Percentiles rank a stretch among this genome's conserved stretches.
These are phyloP conservation scores for Craterocephalus amniculus DNA, from an alignment of 2,797 vertebrate genomes.

Conservation along the genomic window DNA sequence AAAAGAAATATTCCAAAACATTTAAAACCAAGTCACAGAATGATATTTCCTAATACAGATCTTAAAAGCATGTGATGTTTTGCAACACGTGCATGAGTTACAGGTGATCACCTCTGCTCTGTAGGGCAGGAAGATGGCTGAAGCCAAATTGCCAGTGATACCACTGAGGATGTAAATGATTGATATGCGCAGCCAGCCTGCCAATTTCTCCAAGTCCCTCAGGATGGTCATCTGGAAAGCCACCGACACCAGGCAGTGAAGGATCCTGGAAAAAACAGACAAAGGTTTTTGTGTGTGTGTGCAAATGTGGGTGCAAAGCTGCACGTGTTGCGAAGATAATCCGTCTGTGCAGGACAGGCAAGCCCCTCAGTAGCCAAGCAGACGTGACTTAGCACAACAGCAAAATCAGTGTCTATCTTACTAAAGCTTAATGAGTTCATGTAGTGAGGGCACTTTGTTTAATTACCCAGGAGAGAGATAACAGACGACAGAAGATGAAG, in stretches of 20 bases:
- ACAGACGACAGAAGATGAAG: constrained; percentile 50
- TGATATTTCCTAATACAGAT: not conserved
- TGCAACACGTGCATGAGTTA: not conserved
- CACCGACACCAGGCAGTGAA: constrained; percentile 96
- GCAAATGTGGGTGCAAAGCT: constrained; percentile 24
- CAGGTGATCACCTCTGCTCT: constrained; percentile 80
- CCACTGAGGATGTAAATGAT: constrained; percentile 98
- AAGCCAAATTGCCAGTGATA: constrained; percentile 96
- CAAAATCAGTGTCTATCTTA: constrained; percentile 56
- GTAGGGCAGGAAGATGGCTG: constrained; percentile 91
- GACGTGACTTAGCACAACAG: constrained; percentile 52
- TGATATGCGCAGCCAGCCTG: constrained; percentile 97
- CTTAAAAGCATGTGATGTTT: not conserved
- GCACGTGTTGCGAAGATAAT: constrained; percentile 66
- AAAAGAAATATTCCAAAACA: not conserved
- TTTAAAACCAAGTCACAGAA: not conserved
- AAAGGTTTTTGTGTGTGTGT: constrained; percentile 17
- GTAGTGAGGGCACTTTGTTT: constrained; percentile 74
- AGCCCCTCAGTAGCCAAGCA: constrained; percentile 48
- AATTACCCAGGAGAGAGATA: constrained; percentile 74
- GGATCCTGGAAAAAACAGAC: constrained; percentile 84
- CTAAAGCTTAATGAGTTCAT: constrained; percentile 62
- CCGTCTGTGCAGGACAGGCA: constrained; percentile 44
- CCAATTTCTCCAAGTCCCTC: constrained; percentile 96
- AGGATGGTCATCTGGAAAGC: constrained; percentile 99